Evolutionary conservation across 1,140 invertebrate genomes (phyloP), one percentile per base, ranked within the genome.

Genomic region (Hyphantria cunea): DNA sequence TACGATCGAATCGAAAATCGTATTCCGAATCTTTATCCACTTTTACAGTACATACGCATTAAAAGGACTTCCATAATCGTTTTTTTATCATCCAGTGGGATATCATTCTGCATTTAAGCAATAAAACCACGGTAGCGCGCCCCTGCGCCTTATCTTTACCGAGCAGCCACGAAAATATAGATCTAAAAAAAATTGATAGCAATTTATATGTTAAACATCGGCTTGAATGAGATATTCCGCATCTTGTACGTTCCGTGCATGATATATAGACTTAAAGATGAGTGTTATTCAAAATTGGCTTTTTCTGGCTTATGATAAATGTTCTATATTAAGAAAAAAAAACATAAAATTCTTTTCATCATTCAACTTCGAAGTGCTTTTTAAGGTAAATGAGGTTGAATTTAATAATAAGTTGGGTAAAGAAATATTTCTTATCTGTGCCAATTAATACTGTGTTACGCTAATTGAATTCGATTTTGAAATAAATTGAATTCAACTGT

Each of bases 171-270:
- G 66, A 74, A 80, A 77, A 80, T 82, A 78, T 78, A 81, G 83
- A 80, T 83, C 78, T 82, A 78, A 82, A 83, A 82, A 58, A 87
- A 86, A 72, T 81, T 82, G 76, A 84, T 84, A 80, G 81, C 80
- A 82, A 84, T 87, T 87, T 85, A 87, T 87, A 87, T 87, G 82
- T 79, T 84, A 87, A 87, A 76, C 81, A 82, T 78, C 70, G 80
- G 67, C 73, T 69, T 76, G 76, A 80, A 70, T 82, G 70, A 83
- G 78, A 86, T 86, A 76, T 82, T 79, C 74, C 67, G 65, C 69
- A 69, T 72, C 68, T 75, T 73, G 59, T 76, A 69, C 64, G 65
- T 55, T 65, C 61, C 58, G 6, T 48, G 56, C 39, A 60, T 60
- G 47, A 60, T 60, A 33, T 60, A 60, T 60, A 37, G 41, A 60